Evolutionary conservation across 2,113 vertebrate species (phyloP).

Genomic region (Vimba vimba): DNA sequence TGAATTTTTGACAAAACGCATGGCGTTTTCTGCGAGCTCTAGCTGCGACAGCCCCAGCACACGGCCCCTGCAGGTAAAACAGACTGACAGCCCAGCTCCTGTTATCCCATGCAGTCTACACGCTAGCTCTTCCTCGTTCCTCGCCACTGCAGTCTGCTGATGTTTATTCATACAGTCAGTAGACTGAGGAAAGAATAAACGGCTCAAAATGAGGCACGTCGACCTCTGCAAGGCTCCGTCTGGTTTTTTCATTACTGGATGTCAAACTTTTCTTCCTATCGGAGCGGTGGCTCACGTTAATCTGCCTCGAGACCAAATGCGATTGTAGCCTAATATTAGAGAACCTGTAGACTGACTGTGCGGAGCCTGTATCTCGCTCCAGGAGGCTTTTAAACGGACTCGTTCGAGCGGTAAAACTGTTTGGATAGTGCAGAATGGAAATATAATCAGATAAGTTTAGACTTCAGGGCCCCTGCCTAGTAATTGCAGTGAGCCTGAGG

Average conservation of each 20-base stretch:
- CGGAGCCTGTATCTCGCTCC: constrained; percentile 62
- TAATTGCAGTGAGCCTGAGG: constrained; percentile 74
- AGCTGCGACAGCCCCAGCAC: constrained; percentile 34
- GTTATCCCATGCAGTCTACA: constrained; percentile 59
- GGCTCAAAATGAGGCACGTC: constrained; percentile 33
- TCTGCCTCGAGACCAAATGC: constrained; percentile 18
- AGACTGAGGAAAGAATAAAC: constrained; percentile 62
- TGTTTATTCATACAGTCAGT: constrained; percentile 71
- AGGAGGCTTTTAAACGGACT: constrained; percentile 73
- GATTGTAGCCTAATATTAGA: constrained; percentile 39
- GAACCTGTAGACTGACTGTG: constrained; percentile 12
- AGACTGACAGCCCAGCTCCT: constrained; percentile 64
- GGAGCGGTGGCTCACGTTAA: constrained; percentile 25
- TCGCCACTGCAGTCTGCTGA: constrained; percentile 58
- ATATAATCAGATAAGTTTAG: constrained; percentile 76
- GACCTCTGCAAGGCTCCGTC: constrained; percentile 7
- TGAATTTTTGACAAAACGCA: constrained; percentile 71
- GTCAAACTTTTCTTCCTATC: constrained; percentile 42
- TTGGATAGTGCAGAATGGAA: constrained; percentile 78
- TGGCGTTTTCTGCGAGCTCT: constrained; percentile 15
- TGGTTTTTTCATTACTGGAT: constrained; percentile 27
- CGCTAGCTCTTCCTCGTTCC: constrained; percentile 55
- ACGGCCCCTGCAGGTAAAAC: constrained; percentile 71
- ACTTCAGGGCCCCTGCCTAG: constrained; percentile 69
- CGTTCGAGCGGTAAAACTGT: constrained; percentile 74